Evolutionary conservation across 2,113 vertebrate genomes (phyloP).

Genomic region (Bambusicola thoracicus): DNA sequence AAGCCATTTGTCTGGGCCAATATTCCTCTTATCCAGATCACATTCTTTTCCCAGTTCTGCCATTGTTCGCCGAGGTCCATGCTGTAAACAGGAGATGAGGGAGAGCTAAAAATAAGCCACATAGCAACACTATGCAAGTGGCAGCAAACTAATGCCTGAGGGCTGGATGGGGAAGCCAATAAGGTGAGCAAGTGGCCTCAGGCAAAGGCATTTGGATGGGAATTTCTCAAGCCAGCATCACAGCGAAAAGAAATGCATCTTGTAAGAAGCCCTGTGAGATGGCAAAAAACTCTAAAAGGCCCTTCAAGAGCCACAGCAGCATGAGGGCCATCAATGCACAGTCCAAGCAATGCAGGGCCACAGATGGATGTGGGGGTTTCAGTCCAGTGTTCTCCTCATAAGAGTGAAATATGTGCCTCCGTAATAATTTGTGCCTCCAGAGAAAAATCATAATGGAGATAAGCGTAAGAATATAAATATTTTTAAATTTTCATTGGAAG

Average conservation of each 20-base stretch:
- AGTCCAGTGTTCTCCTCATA: neutral
- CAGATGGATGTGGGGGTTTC: neutral
- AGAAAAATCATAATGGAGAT: neutral
- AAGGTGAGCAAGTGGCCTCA: neutral
- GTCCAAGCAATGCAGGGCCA: neutral
- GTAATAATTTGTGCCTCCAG: neutral
- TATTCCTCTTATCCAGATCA: neutral
- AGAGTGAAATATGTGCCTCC: neutral
- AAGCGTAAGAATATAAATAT: neutral
- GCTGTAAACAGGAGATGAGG: neutral
- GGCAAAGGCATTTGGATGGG: accelerated
- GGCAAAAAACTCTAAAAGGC: neutral
- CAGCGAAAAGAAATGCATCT: neutral
- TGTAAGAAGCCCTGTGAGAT: neutral
- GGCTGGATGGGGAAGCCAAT: neutral
- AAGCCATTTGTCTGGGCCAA: neutral
- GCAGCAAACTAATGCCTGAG: neutral
- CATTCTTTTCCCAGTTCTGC: neutral
- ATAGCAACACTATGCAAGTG: neutral
- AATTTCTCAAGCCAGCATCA: neutral
- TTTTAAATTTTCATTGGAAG: neutral
- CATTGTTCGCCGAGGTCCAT: neutral
- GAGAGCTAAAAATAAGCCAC: neutral
- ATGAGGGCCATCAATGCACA: accelerated
- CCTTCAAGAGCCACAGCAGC: neutral